Conservation (phyloP, 2,888 invertebrate species). For the Amiota communis region DNA sequence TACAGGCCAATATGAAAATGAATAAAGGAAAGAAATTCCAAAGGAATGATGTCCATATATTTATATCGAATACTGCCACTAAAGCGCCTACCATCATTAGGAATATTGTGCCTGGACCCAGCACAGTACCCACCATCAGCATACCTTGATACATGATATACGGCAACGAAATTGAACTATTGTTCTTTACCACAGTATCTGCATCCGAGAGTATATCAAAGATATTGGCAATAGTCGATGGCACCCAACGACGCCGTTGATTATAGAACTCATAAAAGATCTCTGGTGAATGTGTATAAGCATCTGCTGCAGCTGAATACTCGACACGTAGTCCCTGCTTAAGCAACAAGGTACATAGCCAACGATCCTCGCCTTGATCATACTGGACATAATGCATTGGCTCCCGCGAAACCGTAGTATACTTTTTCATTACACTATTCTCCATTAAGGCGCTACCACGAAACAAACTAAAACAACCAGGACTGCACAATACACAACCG, state of each 20-base stretch:
- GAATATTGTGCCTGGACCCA: slow-evolving; percentile 84
- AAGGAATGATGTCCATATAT: slow-evolving; percentile 80
- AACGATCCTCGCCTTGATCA: slow-evolving; percentile 97
- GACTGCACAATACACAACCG: slow-evolving; percentile 91
- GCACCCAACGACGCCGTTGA: slow-evolving; percentile 95
- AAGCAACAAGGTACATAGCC: slow-evolving; percentile 93
- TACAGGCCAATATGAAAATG: slow-evolving; percentile 79
- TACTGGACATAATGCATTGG: slow-evolving; percentile 92
- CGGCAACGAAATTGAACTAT: slow-evolving; percentile 89
- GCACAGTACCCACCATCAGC: slow-evolving; percentile 82
- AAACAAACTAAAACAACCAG: slow-evolving; percentile 93
- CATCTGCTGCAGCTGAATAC: slow-evolving; percentile 95
- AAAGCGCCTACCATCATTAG: slow-evolving; percentile 86
- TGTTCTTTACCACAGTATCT: slow-evolving; percentile 84
- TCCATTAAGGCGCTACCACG: slow-evolving; percentile 92
- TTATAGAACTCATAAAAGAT: slow-evolving; percentile 94
- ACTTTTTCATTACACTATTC: slow-evolving; percentile 90
- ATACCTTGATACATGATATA: slow-evolving; percentile 84
- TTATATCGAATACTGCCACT: slow-evolving; percentile 81
- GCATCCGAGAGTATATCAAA: slow-evolving; percentile 88
- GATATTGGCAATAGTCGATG: slow-evolving; percentile 96
- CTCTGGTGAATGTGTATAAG: slow-evolving; percentile 95
- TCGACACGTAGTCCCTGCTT: slow-evolving; percentile 94
- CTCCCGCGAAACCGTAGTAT: slow-evolving; percentile 84
- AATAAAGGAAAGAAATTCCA: slow-evolving; percentile 81